Conservation (phyloP, 2,113 vertebrate genomes). For the Melanerpes aurifrons region DNA sequence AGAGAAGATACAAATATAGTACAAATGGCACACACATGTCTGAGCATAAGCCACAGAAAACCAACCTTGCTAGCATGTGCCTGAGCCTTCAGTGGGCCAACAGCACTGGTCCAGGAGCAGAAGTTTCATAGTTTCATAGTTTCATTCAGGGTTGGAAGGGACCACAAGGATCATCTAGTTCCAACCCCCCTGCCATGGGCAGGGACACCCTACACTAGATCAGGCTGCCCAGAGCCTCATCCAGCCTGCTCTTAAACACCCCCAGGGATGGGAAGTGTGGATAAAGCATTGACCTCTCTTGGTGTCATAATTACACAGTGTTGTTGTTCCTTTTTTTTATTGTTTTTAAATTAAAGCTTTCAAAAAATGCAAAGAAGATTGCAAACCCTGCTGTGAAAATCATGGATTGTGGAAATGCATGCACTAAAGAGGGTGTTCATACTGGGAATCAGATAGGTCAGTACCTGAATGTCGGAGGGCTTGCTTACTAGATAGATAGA, state of each 20-base stretch:
- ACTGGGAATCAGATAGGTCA: background rate
- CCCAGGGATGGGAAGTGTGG: too few relatives aligned
- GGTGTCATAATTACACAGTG: background rate
- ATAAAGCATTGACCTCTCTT: background rate
- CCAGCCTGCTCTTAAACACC: too few relatives aligned
- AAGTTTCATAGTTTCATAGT: too few relatives aligned
- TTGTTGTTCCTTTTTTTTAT: background rate
- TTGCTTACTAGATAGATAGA: background rate
- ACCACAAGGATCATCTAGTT: too few relatives aligned
- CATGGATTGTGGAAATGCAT: background rate
- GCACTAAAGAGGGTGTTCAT: background rate
- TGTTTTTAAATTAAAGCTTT: background rate
- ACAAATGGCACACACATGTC: background rate
- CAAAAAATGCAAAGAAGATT: background rate
- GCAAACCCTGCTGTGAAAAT: background rate
- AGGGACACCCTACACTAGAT: too few relatives aligned
- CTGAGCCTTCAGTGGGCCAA: background rate
- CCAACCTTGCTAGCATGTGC: rapidly evolving
- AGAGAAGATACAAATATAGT: background rate
- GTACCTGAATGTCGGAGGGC: background rate
- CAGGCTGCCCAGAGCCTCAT: too few relatives aligned
- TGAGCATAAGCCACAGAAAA: background rate
- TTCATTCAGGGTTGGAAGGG: too few relatives aligned
- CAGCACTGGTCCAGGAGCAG: background rate
- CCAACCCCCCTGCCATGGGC: too few relatives aligned